phyloP scores from a whole-genome alignment of 23 tunicate genomes.

The Ascidia mentula region DNA sequence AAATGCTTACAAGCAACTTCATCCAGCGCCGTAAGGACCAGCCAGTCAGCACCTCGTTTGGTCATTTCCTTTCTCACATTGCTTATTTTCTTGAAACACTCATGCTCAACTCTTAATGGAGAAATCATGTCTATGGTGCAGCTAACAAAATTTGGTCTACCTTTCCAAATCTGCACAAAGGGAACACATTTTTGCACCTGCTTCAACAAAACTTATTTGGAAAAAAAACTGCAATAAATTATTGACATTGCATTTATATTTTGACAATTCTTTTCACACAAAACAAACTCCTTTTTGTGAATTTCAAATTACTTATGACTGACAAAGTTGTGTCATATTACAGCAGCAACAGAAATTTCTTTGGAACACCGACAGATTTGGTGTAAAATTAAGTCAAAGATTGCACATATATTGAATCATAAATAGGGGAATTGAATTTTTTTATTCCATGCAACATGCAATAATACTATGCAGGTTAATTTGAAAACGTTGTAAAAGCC shows the following conservation, averaged over 20 bases:
- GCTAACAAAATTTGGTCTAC: conserved; percentile 42
- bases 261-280: background rate
- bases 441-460: too few relatives aligned
- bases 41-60: conserved; percentile 49
- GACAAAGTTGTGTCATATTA: background rate
- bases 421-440: too few relatives aligned
- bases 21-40: conserved; percentile 88
- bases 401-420: too few relatives aligned
- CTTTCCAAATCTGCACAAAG: conserved; percentile 50
- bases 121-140: conserved; percentile 27
- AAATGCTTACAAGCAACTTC: conserved; percentile 84
- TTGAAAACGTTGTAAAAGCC: too few relatives aligned
- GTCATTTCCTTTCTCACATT: conserved; percentile 43
- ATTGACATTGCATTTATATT: background rate
- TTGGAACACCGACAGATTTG: too few relatives aligned
- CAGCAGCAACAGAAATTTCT: too few relatives aligned
- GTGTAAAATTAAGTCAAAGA: too few relatives aligned
- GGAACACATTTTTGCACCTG: background rate
- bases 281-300: background rate
- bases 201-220: background rate
- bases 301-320: background rate
- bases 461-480: too few relatives aligned
- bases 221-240: background rate
- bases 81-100: conserved; percentile 32
- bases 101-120: conserved; percentile 23